Base-by-base conservation (phyloP, 1,140 invertebrate species). In the Cephus cinctus region DNA sequence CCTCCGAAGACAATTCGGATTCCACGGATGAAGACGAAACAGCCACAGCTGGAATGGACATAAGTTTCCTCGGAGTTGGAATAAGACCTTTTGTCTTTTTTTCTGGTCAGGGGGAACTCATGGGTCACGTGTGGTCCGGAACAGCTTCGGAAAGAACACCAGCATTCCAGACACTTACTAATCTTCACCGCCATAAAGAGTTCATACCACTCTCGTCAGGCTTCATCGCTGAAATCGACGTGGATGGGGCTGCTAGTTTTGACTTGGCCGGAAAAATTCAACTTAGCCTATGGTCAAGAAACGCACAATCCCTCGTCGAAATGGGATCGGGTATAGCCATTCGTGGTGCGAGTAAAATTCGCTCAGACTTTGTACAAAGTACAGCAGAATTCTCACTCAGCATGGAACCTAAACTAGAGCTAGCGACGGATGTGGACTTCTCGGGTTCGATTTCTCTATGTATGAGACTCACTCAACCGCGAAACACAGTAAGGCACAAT, bases 41-140 rank as follows among this genome's bases (percentile, higher is more conserved):
- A 6, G 79, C 88, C 0, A 90, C 88, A 0, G 92, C 91, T 11
- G 93, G 92, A 18, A 89, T 96, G 84, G 87, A 92, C 65, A 77
- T 95, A 2, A 83, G 83, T 1, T 75, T 95, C 1, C 73, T 92
- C 35, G 90, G 87, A 12, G 85, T 89, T 0, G 82, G 90, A 47
- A 71, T 94, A 6, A 75, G 91, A 38, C 92, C 92, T 0, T 88
- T 93, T 50, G 79, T 89, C 11, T 94, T 96, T 61, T 96, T 96
- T 69, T 82, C 78, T 2, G 89, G 91, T 0, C 87, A 92, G 60
- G 81, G 86, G 1, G 90, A 94, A 64, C 75, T 96, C 0, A 94
- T 95, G 91, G 84, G 90, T 0, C 90, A 93, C 56, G 86, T 94
- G 3, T 95, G 91, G 90, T 86, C 87, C 1, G 89, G 89, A 1